phyloP scores from a whole-genome alignment of 2,113 vertebrate species.

The Nesospiza acunhae region DNA sequence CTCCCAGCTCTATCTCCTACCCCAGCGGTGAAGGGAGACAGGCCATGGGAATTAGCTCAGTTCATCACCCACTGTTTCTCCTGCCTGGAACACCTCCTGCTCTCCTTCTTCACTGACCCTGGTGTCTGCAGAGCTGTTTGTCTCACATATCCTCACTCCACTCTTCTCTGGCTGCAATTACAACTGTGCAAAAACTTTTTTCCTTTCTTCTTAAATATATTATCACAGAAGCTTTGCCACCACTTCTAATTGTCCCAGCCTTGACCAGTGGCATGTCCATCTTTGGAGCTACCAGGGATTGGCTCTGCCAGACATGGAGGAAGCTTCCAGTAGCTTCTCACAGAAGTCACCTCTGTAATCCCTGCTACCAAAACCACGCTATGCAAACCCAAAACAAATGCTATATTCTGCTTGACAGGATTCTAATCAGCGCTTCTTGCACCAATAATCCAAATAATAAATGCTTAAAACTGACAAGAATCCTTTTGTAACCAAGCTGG shows the following conservation, averaged over 20 bases:
- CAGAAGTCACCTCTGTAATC: not conserved
- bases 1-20: not conserved
- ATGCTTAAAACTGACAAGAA: not conserved
- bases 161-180: not conserved
- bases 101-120: not conserved
- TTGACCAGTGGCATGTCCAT: rapidly evolving
- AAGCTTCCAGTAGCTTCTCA: not conserved
- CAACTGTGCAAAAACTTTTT: not conserved
- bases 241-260: not conserved
- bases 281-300: not conserved
- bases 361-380: not conserved
- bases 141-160: not conserved
- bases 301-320: not conserved
- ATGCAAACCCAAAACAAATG: not conserved
- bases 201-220: not conserved
- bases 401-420: not conserved
- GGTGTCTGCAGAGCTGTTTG: not conserved
- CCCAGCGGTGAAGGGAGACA: not conserved
- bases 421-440: not conserved
- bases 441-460: not conserved
- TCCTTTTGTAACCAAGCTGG: not conserved
- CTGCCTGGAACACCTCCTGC: not conserved
- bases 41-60: not conserved
- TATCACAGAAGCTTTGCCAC: rapidly evolving
- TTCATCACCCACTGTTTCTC: not conserved